Evolutionary conservation across 2,888 invertebrate genomes (phyloP).

Genomic region (Actias luna): DNA sequence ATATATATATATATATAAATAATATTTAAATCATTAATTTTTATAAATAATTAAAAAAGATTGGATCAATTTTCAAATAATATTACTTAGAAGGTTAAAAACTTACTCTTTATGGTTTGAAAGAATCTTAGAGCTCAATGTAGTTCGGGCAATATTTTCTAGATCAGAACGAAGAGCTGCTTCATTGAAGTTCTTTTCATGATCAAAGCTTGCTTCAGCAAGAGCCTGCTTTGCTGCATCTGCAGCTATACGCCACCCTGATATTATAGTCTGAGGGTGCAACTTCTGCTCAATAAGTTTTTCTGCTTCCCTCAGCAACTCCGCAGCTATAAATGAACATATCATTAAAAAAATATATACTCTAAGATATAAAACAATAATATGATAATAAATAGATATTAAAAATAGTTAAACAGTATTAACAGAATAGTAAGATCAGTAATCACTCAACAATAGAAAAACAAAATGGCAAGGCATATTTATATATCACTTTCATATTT

Average conservation of each 20-base stretch:
- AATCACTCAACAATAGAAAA: no score
- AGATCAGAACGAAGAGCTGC: conserved; percentile 92
- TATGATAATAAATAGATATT: not conserved
- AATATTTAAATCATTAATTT: no score
- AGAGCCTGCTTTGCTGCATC: conserved; percentile 93
- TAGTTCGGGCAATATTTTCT: conserved; percentile 98
- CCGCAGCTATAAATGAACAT: conserved; percentile 85
- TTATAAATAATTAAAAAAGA: no score
- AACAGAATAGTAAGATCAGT: no score
- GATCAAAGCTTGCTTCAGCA: conserved; percentile 89
- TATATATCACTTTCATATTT: no score
- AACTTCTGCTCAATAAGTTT: conserved; percentile 95
- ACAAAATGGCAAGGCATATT: no score
- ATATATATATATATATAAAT: no score
- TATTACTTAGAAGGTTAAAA: not conserved
- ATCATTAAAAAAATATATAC: not conserved
- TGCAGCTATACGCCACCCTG: conserved; percentile 96
- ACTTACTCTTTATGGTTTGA: conserved; percentile 95
- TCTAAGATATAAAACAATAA: not conserved
- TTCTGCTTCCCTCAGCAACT: conserved; percentile 97
- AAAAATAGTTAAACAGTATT: no score
- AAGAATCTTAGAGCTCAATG: conserved; percentile 98
- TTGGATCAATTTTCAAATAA: not conserved
- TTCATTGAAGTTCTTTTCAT: conserved; percentile 86
- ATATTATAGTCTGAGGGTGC: conserved; percentile 98